Evolutionary conservation across 2,888 invertebrate species (phyloP).

Genomic region (Troides aeacus): DNA sequence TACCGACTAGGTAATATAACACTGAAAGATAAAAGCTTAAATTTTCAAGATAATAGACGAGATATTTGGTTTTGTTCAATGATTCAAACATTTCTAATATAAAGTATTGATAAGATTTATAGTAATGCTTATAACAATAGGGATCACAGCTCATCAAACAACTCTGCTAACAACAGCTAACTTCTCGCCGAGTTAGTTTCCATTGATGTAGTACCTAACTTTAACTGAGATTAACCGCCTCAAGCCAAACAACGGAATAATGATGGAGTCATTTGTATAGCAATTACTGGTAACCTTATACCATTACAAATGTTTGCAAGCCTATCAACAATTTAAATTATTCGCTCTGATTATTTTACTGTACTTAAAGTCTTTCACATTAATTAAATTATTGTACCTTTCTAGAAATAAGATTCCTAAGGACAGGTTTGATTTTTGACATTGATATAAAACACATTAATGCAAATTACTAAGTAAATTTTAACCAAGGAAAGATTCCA

Average conservation of each 20-base stretch:
- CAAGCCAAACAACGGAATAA: slow-evolving; percentile 14
- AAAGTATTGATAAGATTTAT: background rate
- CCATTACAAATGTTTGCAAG: too few relatives aligned
- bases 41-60: background rate
- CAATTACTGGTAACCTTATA: background rate
- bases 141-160: slow-evolving; percentile 5
- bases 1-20: background rate
- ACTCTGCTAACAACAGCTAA: slow-evolving; percentile 6
- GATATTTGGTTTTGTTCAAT: background rate
- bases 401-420: too few relatives aligned
- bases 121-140: background rate
- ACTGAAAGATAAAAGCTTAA: background rate
- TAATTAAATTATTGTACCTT: too few relatives aligned
- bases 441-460: too few relatives aligned
- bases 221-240: slow-evolving; percentile 21
- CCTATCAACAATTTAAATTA: too few relatives aligned
- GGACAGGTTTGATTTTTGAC: too few relatives aligned
- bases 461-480: background rate
- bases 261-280: background rate
- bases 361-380: too few relatives aligned
- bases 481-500: background rate
- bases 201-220: slow-evolving; percentile 6
- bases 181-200: slow-evolving; percentile 12
- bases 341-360: too few relatives aligned
- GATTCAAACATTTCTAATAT: background rate